Conservation (phyloP, 2,797 vertebrate genomes). For the Tragopan temminckii region DNA sequence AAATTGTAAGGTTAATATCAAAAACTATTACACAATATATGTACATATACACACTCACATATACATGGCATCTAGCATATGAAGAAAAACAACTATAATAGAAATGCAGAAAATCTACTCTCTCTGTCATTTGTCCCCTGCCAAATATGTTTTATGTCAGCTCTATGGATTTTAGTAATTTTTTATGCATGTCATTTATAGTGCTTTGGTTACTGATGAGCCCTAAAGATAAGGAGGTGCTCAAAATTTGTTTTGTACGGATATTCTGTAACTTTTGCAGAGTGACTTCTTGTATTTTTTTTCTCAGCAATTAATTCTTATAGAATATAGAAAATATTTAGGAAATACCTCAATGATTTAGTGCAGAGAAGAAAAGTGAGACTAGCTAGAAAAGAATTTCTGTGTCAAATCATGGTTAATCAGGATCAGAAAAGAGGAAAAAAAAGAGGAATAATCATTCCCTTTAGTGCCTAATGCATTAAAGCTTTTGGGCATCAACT, state of each 20-base stretch:
- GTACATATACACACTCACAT: no score
- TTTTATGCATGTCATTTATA: not conserved
- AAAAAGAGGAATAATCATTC: not conserved
- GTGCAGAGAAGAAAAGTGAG: not conserved
- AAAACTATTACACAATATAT: not conserved
- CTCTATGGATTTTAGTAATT: not conserved
- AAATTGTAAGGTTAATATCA: not conserved
- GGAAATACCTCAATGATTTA: not conserved
- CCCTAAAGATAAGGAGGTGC: not conserved
- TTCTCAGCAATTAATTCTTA: not conserved
- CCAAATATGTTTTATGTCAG: not conserved
- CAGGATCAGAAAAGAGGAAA: not conserved
- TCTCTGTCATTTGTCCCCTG: not conserved
- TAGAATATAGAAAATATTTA: not conserved
- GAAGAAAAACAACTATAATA: not conserved
- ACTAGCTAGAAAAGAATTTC: not conserved
- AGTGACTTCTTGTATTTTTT: not conserved
- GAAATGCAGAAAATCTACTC: accelerated
- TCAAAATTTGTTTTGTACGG: not conserved
- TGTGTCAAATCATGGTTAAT: not conserved
- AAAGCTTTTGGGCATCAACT: not conserved
- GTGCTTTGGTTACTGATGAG: not conserved
- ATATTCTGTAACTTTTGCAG: not conserved
- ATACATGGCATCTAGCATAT: not conserved
- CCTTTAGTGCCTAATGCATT: not conserved